Conservation (phyloP, 2,888 invertebrate species). For the Euclidia mi region DNA sequence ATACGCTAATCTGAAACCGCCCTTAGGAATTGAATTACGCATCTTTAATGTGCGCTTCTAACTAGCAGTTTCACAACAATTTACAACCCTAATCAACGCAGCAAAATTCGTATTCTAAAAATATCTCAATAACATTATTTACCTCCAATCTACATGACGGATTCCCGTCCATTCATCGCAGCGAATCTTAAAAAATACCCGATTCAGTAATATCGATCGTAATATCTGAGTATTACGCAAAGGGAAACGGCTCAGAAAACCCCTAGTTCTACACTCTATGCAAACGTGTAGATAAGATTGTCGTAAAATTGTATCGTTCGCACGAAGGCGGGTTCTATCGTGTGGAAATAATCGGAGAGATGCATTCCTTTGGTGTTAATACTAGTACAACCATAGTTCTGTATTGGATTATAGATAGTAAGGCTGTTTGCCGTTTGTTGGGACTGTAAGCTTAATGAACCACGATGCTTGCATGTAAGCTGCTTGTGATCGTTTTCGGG, state of each 20-base stretch:
- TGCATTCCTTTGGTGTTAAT: slow-evolving; percentile 8
- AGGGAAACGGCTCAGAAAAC: slow-evolving; percentile 56
- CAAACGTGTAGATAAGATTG: slow-evolving; percentile 49
- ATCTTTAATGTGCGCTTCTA: no score
- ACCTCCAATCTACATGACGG: slow-evolving; percentile 1
- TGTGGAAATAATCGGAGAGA: slow-evolving; percentile 49
- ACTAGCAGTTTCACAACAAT: no score
- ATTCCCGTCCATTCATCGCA: slow-evolving; percentile 5
- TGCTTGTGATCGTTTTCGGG: no score
- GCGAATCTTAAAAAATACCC: slow-evolving; percentile 33
- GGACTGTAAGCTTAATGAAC: no score
- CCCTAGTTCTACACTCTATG: slow-evolving; percentile 42
- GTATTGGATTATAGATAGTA: no score
- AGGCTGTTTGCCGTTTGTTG: no score
- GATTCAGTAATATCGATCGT: slow-evolving; percentile 38
- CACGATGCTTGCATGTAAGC: no score
- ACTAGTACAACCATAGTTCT: neutral
- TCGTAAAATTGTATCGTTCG: slow-evolving; percentile 56
- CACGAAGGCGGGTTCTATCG: slow-evolving; percentile 36
- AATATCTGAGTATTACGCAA: slow-evolving; percentile 40
- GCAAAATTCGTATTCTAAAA: no score
- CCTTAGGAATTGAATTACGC: no score
- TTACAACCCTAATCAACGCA: no score
- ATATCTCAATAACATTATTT: no score
- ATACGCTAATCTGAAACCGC: no score